Conservation (phyloP, 2,113 vertebrate species). For the Erythrolamprus reginae region DNA sequence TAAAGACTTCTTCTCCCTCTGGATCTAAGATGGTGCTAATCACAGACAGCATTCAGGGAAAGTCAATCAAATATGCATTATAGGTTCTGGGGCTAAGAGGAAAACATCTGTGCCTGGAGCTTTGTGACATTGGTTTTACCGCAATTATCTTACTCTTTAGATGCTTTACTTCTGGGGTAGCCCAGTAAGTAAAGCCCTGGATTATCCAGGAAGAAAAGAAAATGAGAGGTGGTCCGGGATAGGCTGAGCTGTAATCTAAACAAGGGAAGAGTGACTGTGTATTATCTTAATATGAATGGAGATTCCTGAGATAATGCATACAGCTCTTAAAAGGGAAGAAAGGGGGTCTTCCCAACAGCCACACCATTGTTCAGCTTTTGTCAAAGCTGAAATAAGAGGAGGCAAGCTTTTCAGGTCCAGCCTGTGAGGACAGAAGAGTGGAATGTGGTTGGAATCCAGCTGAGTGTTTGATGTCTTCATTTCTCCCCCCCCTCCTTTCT, state of each 20-base stretch:
- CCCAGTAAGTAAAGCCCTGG: slow-evolving; percentile 63
- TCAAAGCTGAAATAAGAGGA: slow-evolving; percentile 70
- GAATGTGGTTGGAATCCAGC: slow-evolving; percentile 71
- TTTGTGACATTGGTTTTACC: slow-evolving; percentile 63
- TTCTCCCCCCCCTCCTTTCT: not conserved
- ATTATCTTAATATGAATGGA: slow-evolving; percentile 78
- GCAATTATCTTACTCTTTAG: slow-evolving; percentile 69
- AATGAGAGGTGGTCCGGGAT: slow-evolving; percentile 64
- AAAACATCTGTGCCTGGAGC: slow-evolving; percentile 65
- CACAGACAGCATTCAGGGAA: slow-evolving; percentile 42
- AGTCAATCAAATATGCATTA: slow-evolving; percentile 55
- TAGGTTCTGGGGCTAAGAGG: slow-evolving; percentile 57
- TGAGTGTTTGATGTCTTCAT: slow-evolving; percentile 79
- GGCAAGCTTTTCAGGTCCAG: slow-evolving; percentile 65
- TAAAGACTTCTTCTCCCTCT: slow-evolving; percentile 34
- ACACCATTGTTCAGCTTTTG: slow-evolving; percentile 79
- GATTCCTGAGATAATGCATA: slow-evolving; percentile 67
- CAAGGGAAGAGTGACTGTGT: slow-evolving; percentile 58
- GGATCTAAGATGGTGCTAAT: slow-evolving; percentile 55
- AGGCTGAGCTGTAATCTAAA: slow-evolving; percentile 67
- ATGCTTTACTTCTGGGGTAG: slow-evolving; percentile 62
- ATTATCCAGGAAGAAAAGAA: slow-evolving; percentile 74
- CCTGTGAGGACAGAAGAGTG: slow-evolving; percentile 60
- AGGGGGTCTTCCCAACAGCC: slow-evolving; percentile 66
- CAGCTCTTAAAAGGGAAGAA: slow-evolving; percentile 53